Evolutionary conservation across 2,888 invertebrate genomes (phyloP).

Genomic region (Kryphioiulus occultus): DNA sequence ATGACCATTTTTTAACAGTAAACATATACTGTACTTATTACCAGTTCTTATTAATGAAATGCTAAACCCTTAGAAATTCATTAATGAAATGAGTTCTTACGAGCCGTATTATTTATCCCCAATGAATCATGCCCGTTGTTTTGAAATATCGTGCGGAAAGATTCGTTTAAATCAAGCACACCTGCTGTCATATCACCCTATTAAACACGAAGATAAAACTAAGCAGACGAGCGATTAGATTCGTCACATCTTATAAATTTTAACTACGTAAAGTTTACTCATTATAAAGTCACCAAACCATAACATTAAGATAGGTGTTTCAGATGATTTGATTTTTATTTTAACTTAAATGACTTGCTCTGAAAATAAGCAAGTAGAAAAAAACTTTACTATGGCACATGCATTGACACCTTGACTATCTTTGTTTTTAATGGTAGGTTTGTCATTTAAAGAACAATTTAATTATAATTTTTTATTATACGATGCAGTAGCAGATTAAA

Average conservation of each 20-base stretch:
- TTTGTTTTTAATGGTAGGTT: no score
- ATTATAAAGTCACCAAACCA: background rate
- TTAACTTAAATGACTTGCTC: background rate
- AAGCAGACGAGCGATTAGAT: background rate
- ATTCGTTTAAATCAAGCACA: background rate
- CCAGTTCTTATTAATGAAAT: background rate
- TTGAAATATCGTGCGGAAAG: background rate
- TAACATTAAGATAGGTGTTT: background rate
- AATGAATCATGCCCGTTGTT: background rate
- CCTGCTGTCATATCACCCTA: background rate
- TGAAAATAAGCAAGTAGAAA: background rate
- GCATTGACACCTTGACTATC: no score
- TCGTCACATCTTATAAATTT: background rate
- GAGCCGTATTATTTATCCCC: background rate
- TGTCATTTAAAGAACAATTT: no score
- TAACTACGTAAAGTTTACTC: background rate
- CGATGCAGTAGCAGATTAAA: no score
- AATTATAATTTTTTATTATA: no score
- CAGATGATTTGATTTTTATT: background rate
- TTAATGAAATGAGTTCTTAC: background rate
- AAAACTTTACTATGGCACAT: background rate
- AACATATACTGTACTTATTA: background rate
- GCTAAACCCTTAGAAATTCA: background rate
- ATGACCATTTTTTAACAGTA: background rate
- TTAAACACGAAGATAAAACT: background rate